Evolutionary conservation across 2,113 vertebrate genomes (phyloP), one percentile per base, ranked within the genome.

Genomic region (Notarius quadriscutis): DNA sequence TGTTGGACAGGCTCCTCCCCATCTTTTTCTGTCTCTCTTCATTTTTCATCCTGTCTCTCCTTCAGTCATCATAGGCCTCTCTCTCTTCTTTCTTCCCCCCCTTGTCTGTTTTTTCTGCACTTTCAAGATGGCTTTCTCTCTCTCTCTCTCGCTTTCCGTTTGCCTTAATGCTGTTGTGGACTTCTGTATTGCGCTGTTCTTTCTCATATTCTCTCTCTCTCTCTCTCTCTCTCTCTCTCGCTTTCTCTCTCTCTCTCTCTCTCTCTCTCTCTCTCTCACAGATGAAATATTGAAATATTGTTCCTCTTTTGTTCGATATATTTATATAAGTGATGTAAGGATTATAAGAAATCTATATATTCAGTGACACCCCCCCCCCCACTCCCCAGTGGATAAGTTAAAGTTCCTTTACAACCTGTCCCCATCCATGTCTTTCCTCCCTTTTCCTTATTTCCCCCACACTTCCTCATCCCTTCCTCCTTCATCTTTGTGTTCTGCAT

Each of bases 271-370:
- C 69, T 74, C 67, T 81, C 84, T 57, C 84, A 67, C 89, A 74
- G 75, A 91, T 84, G 83, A 81, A 92, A 94, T 92, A 93, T 93
- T 92, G 85, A 86, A 79, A 57, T 41, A 62, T 81, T 41, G 79
- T 90, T 65, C 86, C 89, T 90, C 77, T 92, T 90, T 93, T 25
- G 93, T 95, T 96, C 92, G 91, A 94, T 95, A 95, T 96, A 96
- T 96, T 96, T 96, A 96, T 96, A 95, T 95, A 95, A 96, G 93
- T 96, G 95, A 96, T 94, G 95, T 95, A 96, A 95, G 95, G 95
- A 95, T 95, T 95, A 94, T 95, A 94, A 94, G 90, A 95, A 94
- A 95, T 95, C 94, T 95, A 95, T 95, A 96, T 95, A 96, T 96
- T 95, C 94, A 93, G 95, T 96, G 95, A 95, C 94, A 93, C 88